Evolutionary conservation across 2,797 vertebrate genomes (phyloP), one percentile per base, ranked within the genome.

Genomic region (Pseudocheirus occidentalis): DNA sequence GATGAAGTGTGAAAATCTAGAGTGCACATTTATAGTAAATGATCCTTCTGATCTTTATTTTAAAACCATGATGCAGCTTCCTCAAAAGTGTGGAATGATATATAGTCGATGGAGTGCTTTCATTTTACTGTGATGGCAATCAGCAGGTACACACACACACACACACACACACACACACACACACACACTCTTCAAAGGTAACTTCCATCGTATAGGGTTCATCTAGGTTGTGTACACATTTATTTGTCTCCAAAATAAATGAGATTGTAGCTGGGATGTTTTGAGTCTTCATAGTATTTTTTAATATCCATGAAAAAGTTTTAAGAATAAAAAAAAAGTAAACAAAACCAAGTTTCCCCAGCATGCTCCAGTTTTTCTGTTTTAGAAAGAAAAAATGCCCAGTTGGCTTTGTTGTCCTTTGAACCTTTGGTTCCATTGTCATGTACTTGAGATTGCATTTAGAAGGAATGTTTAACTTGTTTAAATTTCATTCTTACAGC

Each of bases 41-140:
- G 40, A 40, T 94, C 29, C 81, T 93, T 81, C 81, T 93, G 73
- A 92, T 81, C 21, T 50, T 91, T 96, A 93, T 50, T 21, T n/a
- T 94, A 55, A 62, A 95, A 95, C 91, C 66, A 50, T 1, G 62
- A 0, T 91, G 53, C 21, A 90, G 81, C 57, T n/a, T 16, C 12
- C 55, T 58, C 57, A 92, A 14, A 94, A 95, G 92, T 27, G 66
- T 57, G 5, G 56, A n/a, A 1, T 56, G 62, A 94, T 96, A 95
- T 94, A 53, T 87, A 87, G 31, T 27, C 1, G 40, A 92, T 57
- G 16, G 93, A 66, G 90, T 89, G 90, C 53, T 96, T 95, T 94
- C 90, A 92, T 92, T 95, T 94, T 81, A 92, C 40, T 46, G 91
- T 87, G 46, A 92, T 94, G 54, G 21, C 92, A 94, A 95, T 95